Percentiles rank a stretch among this genome's conserved stretches.
phyloP scores from a whole-genome alignment of 2,797 vertebrate species.

The Sebastolobus altivelis region DNA sequence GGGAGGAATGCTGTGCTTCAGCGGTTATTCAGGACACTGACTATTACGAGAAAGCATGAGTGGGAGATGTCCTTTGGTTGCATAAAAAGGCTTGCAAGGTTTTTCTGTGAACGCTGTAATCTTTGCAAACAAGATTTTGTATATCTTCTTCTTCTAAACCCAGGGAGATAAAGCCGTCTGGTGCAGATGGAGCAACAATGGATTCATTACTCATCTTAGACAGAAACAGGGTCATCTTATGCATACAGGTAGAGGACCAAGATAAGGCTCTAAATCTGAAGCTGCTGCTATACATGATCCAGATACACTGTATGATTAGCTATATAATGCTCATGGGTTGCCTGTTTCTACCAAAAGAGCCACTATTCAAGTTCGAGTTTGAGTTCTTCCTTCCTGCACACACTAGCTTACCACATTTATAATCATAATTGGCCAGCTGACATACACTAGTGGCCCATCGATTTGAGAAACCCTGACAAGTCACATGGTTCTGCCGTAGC shows the following conservation, averaged over 20 bases:
- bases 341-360: neutral
- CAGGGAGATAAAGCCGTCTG: constrained; percentile 12
- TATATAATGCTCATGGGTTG: neutral
- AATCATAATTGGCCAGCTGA: neutral
- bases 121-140: constrained; percentile 18
- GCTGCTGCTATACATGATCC: neutral
- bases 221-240: constrained; percentile 27
- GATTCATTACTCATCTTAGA: constrained; percentile 54
- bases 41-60: constrained; percentile 61
- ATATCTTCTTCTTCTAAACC: neutral
- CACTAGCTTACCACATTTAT: neutral
- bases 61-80: constrained; percentile 53
- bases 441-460: neutral
- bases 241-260: neutral
- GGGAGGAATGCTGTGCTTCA: constrained; percentile 64
- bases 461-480: neutral
- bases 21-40: constrained; percentile 69
- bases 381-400: neutral
- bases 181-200: constrained; percentile 19
- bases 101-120: constrained; percentile 49
- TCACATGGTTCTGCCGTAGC: neutral
- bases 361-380: neutral
- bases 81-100: constrained; percentile 38
- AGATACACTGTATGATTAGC: neutral
- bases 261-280: neutral